These are phyloP conservation scores for Serripes groenlandicus DNA, from an alignment of 2,888 invertebrate genomes.

Conservation along the genomic window DNA sequence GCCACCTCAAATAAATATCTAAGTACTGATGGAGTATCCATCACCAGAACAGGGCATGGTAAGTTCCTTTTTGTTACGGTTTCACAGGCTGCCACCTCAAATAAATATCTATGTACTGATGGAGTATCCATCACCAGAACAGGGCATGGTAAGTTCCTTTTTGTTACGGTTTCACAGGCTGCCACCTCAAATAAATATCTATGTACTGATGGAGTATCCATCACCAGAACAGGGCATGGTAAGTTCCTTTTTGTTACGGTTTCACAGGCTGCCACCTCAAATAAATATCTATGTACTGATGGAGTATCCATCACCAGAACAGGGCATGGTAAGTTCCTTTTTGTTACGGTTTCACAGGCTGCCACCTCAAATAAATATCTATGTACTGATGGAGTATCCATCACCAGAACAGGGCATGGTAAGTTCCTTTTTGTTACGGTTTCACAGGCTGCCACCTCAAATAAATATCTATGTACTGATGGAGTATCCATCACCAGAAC, in stretches of 20 bases:
- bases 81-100: background rate
- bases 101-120: slow-evolving; percentile 2
- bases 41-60: background rate
- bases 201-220: background rate
- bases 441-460: background rate
- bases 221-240: background rate
- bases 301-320: background rate
- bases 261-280: background rate
- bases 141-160: background rate
- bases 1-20: background rate
- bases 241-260: too few relatives aligned
- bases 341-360: too few relatives aligned
- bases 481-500: background rate
- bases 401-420: background rate
- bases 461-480: slow-evolving; percentile 2
- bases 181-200: background rate
- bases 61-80: too few relatives aligned
- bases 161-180: too few relatives aligned
- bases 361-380: background rate
- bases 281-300: slow-evolving; percentile 2
- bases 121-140: background rate
- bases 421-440: too few relatives aligned
- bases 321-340: background rate
- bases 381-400: background rate
- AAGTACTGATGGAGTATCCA: background rate